Percentiles rank a stretch among this genome's conserved stretches.
Evolutionary conservation across 2,797 vertebrate genomes (phyloP).

Genomic region (Semotilus atromaculatus): DNA sequence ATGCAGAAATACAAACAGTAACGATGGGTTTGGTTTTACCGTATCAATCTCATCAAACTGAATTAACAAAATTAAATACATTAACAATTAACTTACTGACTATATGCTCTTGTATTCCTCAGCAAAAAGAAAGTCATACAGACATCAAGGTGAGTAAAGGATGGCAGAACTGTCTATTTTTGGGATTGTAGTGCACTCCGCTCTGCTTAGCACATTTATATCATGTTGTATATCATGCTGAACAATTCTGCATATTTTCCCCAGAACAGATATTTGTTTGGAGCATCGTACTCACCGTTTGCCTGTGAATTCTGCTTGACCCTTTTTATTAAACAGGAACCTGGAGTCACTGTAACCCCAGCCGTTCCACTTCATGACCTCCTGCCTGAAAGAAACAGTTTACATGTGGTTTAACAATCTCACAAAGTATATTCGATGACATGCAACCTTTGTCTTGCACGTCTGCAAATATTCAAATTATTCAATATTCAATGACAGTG

Average conservation of each 20-base stretch:
- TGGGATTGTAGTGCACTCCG: neutral
- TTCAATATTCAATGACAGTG: neutral
- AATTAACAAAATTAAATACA: too few relatives aligned
- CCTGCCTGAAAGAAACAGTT: slow-evolving; percentile 82
- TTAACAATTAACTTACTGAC: too few relatives aligned
- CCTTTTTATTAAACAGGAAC: slow-evolving; percentile 96
- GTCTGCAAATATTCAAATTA: neutral
- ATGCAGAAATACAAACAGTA: too few relatives aligned
- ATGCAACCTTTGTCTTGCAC: neutral
- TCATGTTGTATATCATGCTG: neutral
- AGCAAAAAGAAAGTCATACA: neutral
- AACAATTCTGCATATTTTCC: neutral
- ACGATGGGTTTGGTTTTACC: too few relatives aligned
- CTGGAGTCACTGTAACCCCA: slow-evolving; percentile 98
- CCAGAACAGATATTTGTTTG: neutral
- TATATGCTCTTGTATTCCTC: neutral
- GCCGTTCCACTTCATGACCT: slow-evolving; percentile 98
- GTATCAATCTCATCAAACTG: too few relatives aligned
- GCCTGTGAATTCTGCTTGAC: slow-evolving; percentile 95
- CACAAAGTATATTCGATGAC: neutral
- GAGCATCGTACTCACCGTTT: slow-evolving; percentile 82
- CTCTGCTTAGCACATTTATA: neutral
- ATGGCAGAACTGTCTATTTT: neutral
- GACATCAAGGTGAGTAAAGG: neutral
- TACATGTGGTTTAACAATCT: neutral